Evolutionary conservation across 2,113 vertebrate species (phyloP).

Genomic region (Cercopithecus mona): DNA sequence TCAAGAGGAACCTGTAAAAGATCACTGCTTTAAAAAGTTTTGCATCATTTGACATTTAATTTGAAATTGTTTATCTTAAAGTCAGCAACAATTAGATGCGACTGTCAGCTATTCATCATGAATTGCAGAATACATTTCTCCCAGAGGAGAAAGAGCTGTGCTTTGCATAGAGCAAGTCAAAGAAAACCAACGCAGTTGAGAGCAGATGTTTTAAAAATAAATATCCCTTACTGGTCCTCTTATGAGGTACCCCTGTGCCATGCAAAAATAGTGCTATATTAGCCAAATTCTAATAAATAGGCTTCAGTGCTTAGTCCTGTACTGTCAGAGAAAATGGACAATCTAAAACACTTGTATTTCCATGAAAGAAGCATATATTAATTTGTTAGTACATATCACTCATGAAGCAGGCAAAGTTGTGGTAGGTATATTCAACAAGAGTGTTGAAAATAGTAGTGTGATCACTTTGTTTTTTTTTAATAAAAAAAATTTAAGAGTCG

Average conservation of each 20-base stretch:
- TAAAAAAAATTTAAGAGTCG: too few species aligned
- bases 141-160: background rate
- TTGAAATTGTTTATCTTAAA: slow-evolving; percentile 68
- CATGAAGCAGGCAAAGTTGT: background rate
- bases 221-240: slow-evolving; percentile 4
- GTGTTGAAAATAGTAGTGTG: background rate
- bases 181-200: background rate
- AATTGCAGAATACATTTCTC: slow-evolving; percentile 18
- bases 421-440: background rate
- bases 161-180: slow-evolving; percentile 14
- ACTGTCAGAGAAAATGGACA: background rate
- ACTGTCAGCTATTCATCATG: slow-evolving; percentile 51
- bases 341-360: background rate
- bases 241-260: background rate
- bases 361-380: background rate
- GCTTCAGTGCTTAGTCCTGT: background rate
- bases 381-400: background rate
- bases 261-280: background rate
- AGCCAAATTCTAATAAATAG: background rate
- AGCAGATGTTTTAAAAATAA: slow-evolving; percentile 26
- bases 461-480: background rate
- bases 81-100: slow-evolving; percentile 55
- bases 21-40: slow-evolving; percentile 47
- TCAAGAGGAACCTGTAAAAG: slow-evolving; percentile 35
- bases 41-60: slow-evolving; percentile 70